Evolutionary conservation across 2,797 vertebrate genomes (phyloP), one percentile per base, ranked within the genome.

Genomic region (Pristis pectinata): DNA sequence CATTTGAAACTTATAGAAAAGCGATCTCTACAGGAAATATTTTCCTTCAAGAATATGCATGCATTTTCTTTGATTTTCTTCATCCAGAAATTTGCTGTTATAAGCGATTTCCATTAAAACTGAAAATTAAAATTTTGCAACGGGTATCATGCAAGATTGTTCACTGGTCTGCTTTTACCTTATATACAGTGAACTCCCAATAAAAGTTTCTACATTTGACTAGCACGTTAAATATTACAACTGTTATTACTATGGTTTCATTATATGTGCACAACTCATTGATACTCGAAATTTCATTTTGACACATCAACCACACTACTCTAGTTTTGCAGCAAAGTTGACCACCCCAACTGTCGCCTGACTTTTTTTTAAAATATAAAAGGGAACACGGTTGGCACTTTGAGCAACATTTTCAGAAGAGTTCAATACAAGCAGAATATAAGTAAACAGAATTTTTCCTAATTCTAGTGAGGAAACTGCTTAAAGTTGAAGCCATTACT

Each of bases 251-350:
- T 70, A 70, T 15, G 22, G 15, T 67, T 67, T 67, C 64, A 67
- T 67, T 67, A 4, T 59, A 15, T 3, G 34, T 10, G 8, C 56
- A n/a, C 56, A 64, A 37, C 0, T 17, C 37, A 70, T 67, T 67
- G 59, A 70, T 27, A 67, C 64, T 15, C 10, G 22, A 70, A 72
- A 72, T 93, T 67, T 70, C 91, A 93, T 10, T 70, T 44, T 93
- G 91, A 93, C 91, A 93, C 59, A 44, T 67, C 67, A 70, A 93
- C 41, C 91, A 72, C 67, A 93, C 56, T 61, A n/a, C 59, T 89
- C 85, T 93, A 72, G n/a, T 41, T 70, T 67, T 93, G 64, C 24
- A 93, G 37, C 72, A 67, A 91, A 64, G 56, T 41, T 67, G 34
- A 59, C 17, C 53, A 27, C 61, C 19, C 91, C n/a, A 41, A 91